Evolutionary conservation across 2,797 vertebrate genomes (phyloP).

Genomic region (Eidolon dupreanum): DNA sequence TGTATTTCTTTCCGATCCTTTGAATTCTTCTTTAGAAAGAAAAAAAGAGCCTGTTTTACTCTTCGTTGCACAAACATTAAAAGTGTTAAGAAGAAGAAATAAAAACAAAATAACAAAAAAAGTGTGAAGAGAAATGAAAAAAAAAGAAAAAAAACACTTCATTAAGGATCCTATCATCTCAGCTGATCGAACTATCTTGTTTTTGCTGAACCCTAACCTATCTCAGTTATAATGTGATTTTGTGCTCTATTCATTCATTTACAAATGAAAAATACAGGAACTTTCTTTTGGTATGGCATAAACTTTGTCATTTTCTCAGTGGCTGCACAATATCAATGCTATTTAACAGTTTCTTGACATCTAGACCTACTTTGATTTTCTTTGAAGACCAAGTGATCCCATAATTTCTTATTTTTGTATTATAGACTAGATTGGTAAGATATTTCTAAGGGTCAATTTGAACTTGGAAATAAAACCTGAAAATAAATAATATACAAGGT

Average conservation of each 20-base stretch:
- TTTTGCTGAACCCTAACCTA: not conserved
- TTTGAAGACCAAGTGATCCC: not conserved
- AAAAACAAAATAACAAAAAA: too few relatives aligned
- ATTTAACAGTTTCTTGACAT: constrained; percentile 27
- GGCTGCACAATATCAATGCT: not conserved
- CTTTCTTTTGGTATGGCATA: constrained; percentile 31
- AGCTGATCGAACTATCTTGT: not conserved
- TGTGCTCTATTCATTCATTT: not conserved
- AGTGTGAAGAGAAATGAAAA: not conserved
- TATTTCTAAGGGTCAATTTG: constrained; percentile 20
- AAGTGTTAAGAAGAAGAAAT: not conserved
- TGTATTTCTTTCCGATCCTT: constrained; percentile 34
- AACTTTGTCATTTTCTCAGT: not conserved
- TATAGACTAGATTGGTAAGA: not conserved
- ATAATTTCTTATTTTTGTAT: constrained; percentile 4
- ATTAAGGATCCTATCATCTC: not conserved
- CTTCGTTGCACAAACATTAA: not conserved
- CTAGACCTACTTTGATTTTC: not conserved
- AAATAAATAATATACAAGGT: not conserved
- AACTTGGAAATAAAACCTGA: constrained; percentile 39
- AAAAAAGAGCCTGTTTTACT: not conserved
- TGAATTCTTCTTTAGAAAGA: not conserved
- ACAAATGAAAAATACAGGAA: not conserved
- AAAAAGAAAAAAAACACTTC: not conserved
- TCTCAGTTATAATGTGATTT: not conserved